These are phyloP conservation scores for Polyergus mexicanus DNA, from an alignment of 1,140 invertebrate genomes.

Conservation along the genomic window DNA sequence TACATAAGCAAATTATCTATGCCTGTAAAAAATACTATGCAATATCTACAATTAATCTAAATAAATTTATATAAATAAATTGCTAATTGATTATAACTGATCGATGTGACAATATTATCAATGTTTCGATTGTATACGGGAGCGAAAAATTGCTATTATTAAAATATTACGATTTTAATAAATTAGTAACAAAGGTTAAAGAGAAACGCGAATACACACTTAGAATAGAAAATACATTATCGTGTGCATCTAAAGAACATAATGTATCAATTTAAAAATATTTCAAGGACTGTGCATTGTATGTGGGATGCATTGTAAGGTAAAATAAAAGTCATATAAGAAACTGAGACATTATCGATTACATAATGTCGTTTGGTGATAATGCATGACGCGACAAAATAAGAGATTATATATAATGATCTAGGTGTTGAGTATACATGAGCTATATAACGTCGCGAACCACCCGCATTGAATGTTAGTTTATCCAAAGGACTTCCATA, in stretches of 20 bases:
- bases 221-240: not conserved
- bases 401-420: conserved; percentile 32
- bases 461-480: conserved; percentile 43
- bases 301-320: not conserved
- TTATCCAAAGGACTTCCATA: conserved; percentile 21
- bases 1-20: not conserved
- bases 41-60: too few relatives aligned
- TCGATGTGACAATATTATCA: not conserved
- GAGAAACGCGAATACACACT: too few relatives aligned
- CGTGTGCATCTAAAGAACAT: not conserved
- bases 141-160: not conserved
- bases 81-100: not conserved
- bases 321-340: conserved; percentile 24
- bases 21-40: not conserved
- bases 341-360: not conserved
- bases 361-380: conserved; percentile 20
- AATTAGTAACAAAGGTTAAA: conserved; percentile 14
- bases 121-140: not conserved
- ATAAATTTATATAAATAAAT: not conserved
- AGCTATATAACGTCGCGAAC: conserved; percentile 7
- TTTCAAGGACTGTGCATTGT: conserved; percentile 8
- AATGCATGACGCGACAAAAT: conserved; percentile 29
- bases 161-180: not conserved
- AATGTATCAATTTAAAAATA: conserved; percentile 13
- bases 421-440: not conserved